Percentiles rank a stretch among this genome's conserved stretches.
phyloP scores from a whole-genome alignment of 2,888 invertebrate species.

The Xanthia togata region DNA sequence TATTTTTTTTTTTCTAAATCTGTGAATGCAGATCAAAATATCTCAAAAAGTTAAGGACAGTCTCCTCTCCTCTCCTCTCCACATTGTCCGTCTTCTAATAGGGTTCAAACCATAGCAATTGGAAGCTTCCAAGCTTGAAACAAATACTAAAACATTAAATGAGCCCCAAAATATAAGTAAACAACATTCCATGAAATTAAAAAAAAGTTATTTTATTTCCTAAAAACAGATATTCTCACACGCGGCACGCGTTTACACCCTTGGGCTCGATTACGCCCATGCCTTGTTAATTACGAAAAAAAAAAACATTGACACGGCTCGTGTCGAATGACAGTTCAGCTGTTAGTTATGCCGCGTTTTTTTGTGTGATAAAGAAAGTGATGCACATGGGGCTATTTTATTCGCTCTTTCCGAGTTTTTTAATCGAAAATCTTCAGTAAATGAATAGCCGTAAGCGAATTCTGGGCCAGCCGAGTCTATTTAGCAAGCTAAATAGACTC shows the following conservation, averaged over 20 bases:
- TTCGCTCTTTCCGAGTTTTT: background rate
- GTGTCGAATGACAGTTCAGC: conserved; percentile 67
- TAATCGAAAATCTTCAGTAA: background rate
- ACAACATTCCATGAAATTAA: conserved; percentile 23
- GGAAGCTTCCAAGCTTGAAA: background rate
- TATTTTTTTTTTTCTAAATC: no score
- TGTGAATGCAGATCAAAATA: no score
- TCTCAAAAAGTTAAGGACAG: no score
- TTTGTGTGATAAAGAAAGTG: conserved; percentile 41
- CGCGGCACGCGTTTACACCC: conserved; percentile 62
- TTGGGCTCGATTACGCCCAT: conserved; percentile 63
- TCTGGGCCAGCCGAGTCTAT: no score
- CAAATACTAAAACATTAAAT: background rate
- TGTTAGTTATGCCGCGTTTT: conserved; percentile 66
- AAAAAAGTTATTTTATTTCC: conserved; percentile 24
- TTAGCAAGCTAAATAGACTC: no score
- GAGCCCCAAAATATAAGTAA: conserved; percentile 8
- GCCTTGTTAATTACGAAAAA: conserved; percentile 68
- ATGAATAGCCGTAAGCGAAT: background rate
- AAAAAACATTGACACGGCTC: conserved; percentile 57
- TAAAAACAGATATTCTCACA: conserved; percentile 31
- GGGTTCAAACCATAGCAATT: no score
- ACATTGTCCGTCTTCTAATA: no score
- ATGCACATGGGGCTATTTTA: conserved; percentile 23
- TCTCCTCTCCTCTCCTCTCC: no score